Base-by-base conservation (phyloP, 2,113 vertebrate species). In the Dinomys branickii region DNA sequence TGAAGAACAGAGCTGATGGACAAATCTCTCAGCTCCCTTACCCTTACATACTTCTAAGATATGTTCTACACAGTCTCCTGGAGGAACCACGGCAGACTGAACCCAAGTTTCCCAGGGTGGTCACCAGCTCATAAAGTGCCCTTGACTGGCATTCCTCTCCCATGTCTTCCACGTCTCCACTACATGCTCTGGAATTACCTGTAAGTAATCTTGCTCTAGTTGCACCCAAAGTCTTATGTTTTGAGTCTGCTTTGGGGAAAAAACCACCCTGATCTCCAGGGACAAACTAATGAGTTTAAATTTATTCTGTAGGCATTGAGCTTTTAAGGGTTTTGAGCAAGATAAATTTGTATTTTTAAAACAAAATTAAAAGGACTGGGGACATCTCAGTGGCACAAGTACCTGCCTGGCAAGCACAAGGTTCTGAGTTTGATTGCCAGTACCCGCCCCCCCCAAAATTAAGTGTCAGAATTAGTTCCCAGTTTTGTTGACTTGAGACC, bases 301-400 rank as follows among this genome's bases (percentile, higher is more conserved):
- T 84, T 67, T 82, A 92, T 78, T 73, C 80, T 84, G 17, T 41
- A 58, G 33, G 35, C 7, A 88, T 11, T 44, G 41, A 82, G 26
- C 41, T 94, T 88, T 44, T 50, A 59, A 84, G 24, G 38, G 10
- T 52, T 93, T 95, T 63, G 69, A 90, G 73, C 73, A n/a, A 58
- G 56, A 88, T 24, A 90, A 91, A 86, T 86, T n/a, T 78, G 28
- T n/a, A 5, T 71, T 78, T 85, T 50, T 90, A 71, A 86, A 92
- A 88, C 41, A 80, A 84, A 94, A 67, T 93, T 44, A 88, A 54
- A n/a, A 52, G 47, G 47, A 9, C 47, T 50, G 47, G 47, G 5
- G 47, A 50, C 9, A 50, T 50, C 47, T 50, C 47, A 50, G 47
- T 9, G 9, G 47, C 47, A 50, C 47, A 50, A 50, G 47, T 50